phyloP scores from a whole-genome alignment of 2,888 invertebrate genomes.

The Sabellastarte sp. region DNA sequence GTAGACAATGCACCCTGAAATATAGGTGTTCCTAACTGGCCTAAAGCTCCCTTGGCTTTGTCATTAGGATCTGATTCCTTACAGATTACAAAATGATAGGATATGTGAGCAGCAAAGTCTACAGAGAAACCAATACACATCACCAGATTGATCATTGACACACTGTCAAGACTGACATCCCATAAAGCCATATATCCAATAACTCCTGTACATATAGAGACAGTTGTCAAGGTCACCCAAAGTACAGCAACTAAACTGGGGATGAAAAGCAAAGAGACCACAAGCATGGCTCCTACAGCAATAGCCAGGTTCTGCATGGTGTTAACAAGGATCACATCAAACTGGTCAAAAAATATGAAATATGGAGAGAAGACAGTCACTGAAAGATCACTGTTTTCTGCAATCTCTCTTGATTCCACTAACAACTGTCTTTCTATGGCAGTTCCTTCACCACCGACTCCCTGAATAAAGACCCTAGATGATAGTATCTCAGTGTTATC shows the following conservation, averaged over 20 bases:
- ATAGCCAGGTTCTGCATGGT: constrained; percentile 86
- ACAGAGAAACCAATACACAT: too few relatives aligned
- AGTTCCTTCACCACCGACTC: neutral
- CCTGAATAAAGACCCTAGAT: neutral
- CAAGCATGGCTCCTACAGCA: constrained; percentile 90
- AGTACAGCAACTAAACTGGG: constrained; percentile 87
- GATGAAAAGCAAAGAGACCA: constrained; percentile 88
- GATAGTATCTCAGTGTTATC: neutral
- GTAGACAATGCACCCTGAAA: too few relatives aligned
- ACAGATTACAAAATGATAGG: too few relatives aligned
- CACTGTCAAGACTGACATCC: too few relatives aligned
- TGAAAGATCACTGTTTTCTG: neutral
- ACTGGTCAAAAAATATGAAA: neutral
- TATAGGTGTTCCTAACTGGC: too few relatives aligned
- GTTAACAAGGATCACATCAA: neutral
- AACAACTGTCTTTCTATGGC: neutral
- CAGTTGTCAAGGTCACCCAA: constrained; percentile 92
- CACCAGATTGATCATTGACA: too few relatives aligned
- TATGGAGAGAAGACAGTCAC: neutral
- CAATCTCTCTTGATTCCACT: neutral
- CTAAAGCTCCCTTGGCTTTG: too few relatives aligned
- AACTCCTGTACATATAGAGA: constrained; percentile 90
- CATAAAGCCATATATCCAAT: constrained; percentile 95
- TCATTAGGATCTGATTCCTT: too few relatives aligned
- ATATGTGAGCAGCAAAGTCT: too few relatives aligned